phyloP scores from a whole-genome alignment of 2,888 invertebrate genomes.

The Nymphalis urticae region DNA sequence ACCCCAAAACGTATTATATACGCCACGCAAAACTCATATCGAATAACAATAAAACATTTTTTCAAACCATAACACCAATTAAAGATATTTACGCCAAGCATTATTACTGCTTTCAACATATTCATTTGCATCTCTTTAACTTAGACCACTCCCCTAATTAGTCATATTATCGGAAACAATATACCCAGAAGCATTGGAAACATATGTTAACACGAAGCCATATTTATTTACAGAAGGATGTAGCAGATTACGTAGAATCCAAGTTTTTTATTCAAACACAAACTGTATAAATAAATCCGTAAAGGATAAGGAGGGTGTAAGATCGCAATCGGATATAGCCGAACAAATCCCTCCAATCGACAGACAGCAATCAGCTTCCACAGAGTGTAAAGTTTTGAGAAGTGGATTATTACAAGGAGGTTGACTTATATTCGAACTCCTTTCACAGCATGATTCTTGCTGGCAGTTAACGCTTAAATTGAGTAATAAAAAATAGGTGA shows the following conservation, averaged over 20 bases:
- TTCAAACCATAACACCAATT: neutral
- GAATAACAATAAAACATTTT: no score
- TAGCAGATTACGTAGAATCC: conserved; percentile 27
- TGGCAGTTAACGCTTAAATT: no score
- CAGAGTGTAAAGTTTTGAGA: neutral
- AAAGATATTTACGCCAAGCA: neutral
- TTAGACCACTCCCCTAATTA: conserved; percentile 11
- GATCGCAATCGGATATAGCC: conserved; percentile 34
- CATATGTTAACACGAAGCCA: conserved; percentile 21
- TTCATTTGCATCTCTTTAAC: neutral
- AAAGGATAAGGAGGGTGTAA: conserved; percentile 29
- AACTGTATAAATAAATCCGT: conserved; percentile 32
- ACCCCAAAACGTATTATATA: no score
- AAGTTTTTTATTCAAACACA: conserved; percentile 31
- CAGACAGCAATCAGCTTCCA: conserved; percentile 18
- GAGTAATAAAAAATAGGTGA: no score
- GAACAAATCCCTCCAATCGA: conserved; percentile 36
- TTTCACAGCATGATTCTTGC: no score
- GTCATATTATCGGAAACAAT: conserved; percentile 25
- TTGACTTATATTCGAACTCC: no score
- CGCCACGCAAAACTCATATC: no score
- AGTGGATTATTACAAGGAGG: neutral
- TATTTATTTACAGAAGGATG: conserved; percentile 33
- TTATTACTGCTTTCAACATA: no score
- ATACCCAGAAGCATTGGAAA: conserved; percentile 12